Evolutionary conservation across 2,113 vertebrate genomes (phyloP), one percentile per base, ranked within the genome.

Genomic region (Ia io): DNA sequence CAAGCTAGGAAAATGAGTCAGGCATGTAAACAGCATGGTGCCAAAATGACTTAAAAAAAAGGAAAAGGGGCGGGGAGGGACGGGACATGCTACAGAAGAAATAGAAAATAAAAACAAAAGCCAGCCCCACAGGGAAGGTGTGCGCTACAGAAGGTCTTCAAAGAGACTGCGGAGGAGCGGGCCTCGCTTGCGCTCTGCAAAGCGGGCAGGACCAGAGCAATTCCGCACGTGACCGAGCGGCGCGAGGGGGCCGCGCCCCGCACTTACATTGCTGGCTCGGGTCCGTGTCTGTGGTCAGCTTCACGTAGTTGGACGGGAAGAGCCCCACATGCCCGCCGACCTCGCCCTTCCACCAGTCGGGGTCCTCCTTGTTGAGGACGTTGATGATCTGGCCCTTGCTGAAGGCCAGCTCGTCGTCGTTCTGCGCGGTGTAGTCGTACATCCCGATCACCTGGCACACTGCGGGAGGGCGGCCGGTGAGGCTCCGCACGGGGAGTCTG

Each of bases 241-340:
- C 40, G 90, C 83, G 80, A 47, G 92, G 90, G 86, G 96, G 96
- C 92, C 80, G 84, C 79, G 2, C 88, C 83, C 80, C 95, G 96
- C 98, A 99, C 99, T 99, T 99, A 99, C 99, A 99, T 99, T 99
- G 99, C 96, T 99, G 99, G 99, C 99, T 99, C 11, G 99, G 99
- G 98, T 99, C 99, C 28, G 98, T 99, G 96, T 99, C 99, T 5
- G 99, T 99, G 94, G 99, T 99, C 97, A 99, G 98, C 98, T 99
- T 99, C 98, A 99, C 99, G 51, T 99, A 99, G 98, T 99, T 99
- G 98, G 99, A 99, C 0, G 99, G 99, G 98, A 99, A 99, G 96
- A 99, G 99, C 61, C 99, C 99, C 97, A 99, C 99, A 76, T 99
- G 99, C 56, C 99, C 99, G 1, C 98, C 99, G 93, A 99, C 99